phyloP scores from a whole-genome alignment of 2,888 invertebrate species.

The Sinopyrophorus schimmeli region DNA sequence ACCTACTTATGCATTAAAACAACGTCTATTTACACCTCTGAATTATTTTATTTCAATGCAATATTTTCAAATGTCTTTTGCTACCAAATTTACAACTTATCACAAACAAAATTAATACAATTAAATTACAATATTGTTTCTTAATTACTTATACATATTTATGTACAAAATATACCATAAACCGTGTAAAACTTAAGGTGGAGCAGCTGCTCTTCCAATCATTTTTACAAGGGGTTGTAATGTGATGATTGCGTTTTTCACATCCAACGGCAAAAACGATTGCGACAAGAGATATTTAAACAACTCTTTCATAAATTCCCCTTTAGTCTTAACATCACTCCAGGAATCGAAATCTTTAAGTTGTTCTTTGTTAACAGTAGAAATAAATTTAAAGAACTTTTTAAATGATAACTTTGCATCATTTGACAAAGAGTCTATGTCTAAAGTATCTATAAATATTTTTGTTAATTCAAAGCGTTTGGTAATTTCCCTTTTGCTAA shows the following conservation, averaged over 20 bases:
- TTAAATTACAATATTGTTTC: too few species aligned
- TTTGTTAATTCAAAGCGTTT: slow-evolving; percentile 36
- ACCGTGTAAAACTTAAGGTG: slow-evolving; percentile 20
- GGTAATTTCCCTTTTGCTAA: slow-evolving; percentile 32
- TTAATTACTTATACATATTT: too few species aligned
- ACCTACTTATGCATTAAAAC: too few species aligned
- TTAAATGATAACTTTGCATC: slow-evolving; percentile 32
- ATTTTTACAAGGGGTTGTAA: slow-evolving; percentile 25
- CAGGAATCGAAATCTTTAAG: slow-evolving; percentile 15
- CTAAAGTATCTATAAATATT: slow-evolving; percentile 34
- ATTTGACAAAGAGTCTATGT: slow-evolving; percentile 24
- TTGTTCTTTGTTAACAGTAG: slow-evolving; percentile 7
- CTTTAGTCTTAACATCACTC: slow-evolving; percentile 34
- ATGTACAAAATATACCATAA: too few species aligned
- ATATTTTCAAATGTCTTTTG: too few species aligned
- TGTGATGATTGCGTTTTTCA: slow-evolving; percentile 25
- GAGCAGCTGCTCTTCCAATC: slow-evolving; percentile 30
- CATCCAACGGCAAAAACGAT: slow-evolving; percentile 16
- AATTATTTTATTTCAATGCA: too few species aligned
- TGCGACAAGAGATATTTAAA: slow-evolving; percentile 25
- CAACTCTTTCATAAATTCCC: slow-evolving; percentile 31
- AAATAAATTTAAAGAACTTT: slow-evolving; percentile 28
- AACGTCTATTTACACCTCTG: too few species aligned
- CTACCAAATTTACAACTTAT: too few species aligned
- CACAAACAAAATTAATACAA: too few species aligned